These are phyloP conservation scores for Halisarca cf. caerulea DNA, from an alignment of 37 sponge, comb jelly and placozoan species.

Conservation along the genomic window DNA sequence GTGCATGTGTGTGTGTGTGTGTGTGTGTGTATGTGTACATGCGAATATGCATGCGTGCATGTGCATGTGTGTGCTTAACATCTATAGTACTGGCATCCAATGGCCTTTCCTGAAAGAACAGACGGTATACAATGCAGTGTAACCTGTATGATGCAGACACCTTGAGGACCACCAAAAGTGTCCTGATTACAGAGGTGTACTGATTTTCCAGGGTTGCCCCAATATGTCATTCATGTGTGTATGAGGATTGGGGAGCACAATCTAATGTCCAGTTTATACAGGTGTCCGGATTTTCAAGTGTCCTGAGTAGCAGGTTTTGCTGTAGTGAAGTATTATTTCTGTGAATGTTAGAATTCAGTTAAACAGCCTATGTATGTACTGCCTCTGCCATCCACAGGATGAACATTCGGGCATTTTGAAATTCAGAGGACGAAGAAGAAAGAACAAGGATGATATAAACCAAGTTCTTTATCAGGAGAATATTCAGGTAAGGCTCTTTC, in stretches of 20 bases:
- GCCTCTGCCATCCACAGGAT: background rate
- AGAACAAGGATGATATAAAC: slow-evolving; percentile 14
- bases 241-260: no score
- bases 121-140: no score
- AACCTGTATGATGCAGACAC: no score
- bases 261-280: no score
- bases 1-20: slow-evolving; percentile 10
- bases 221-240: no score
- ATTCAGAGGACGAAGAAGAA: slow-evolving; percentile 21
- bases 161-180: no score
- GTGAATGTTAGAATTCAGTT: background rate
- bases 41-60: background rate
- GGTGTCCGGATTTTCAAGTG: no score
- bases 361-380: background rate
- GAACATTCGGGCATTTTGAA: background rate
- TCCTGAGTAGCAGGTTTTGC: background rate
- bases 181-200: no score
- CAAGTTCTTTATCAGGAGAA: slow-evolving; percentile 9
- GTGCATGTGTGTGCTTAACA: slow-evolving; percentile 6
- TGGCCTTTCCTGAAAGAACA: no score
- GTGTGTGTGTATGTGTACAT: slow-evolving; percentile 18
- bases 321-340: background rate
- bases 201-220: no score
- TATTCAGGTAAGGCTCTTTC: background rate
- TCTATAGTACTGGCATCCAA: no score